These are phyloP conservation scores for Pelecanoides urinatrix DNA, from an alignment of 2,113 vertebrate species.

Conservation along the genomic window DNA sequence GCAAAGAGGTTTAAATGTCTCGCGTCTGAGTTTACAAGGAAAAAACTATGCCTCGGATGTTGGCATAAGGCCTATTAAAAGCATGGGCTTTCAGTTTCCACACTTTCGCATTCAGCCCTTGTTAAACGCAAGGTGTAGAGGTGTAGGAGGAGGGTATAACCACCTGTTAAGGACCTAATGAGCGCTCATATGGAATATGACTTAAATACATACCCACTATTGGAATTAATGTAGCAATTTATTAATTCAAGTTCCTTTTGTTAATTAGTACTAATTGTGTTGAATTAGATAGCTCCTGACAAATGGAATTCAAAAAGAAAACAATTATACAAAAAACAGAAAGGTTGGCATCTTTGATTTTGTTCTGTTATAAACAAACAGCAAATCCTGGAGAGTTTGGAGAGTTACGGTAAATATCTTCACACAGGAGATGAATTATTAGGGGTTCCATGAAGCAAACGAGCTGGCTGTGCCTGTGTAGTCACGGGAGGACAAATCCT, in stretches of 20 bases:
- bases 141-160: background rate
- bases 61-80: background rate
- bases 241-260: background rate
- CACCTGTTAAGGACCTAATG: background rate
- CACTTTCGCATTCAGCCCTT: background rate
- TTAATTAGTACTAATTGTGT: background rate
- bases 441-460: slow-evolving; percentile 27
- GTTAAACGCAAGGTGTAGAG: background rate
- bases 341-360: background rate
- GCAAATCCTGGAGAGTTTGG: background rate
- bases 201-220: background rate
- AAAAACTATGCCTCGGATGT: fast-evolving
- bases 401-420: background rate
- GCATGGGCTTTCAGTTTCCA: background rate
- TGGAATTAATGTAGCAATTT: background rate
- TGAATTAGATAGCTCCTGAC: background rate
- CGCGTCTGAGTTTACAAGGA: background rate
- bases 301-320: slow-evolving; percentile 2
- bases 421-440: background rate
- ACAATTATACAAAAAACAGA: background rate
- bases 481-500: slow-evolving; percentile 47
- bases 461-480: slow-evolving; percentile 14
- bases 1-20: background rate
- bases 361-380: background rate
- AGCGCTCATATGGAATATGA: background rate